Conservation (phyloP, 2,797 vertebrate species). For the Falco peregrinus region DNA sequence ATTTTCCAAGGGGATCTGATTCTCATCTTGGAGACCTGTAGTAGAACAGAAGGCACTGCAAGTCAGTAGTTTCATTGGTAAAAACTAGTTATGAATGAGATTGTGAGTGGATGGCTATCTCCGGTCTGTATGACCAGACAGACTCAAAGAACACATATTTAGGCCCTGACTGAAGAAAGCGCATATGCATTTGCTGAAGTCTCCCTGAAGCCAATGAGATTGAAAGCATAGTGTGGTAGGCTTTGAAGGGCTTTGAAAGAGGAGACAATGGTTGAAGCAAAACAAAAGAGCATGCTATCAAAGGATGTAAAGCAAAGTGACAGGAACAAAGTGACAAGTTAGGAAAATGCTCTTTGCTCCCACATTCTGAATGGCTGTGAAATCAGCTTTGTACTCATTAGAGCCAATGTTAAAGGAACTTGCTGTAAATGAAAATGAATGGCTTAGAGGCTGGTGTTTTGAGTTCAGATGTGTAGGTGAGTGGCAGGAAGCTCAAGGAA, state of each 20-base stretch:
- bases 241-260: constrained; percentile 54
- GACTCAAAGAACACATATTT: neutral
- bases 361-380: constrained; percentile 64
- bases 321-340: constrained; percentile 62
- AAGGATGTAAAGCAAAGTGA: constrained; percentile 63
- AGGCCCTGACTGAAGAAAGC: neutral
- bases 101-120: neutral
- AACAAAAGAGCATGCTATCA: constrained; percentile 60
- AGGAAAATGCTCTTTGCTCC: constrained; percentile 55
- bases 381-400: constrained; percentile 62
- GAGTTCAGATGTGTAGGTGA: constrained; percentile 42
- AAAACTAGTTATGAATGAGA: neutral
- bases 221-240: constrained; percentile 42
- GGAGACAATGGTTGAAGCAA: constrained; percentile 52
- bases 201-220: constrained; percentile 2
- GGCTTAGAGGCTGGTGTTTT: constrained; percentile 39
- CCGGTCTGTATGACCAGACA: neutral
- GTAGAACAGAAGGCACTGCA: neutral
- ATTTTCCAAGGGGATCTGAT: neutral
- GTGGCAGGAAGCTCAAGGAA: constrained; percentile 31
- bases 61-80: neutral
- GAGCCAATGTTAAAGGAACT: constrained; percentile 38
- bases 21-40: neutral
- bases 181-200: constrained; percentile 15
- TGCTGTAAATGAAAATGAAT: constrained; percentile 58